Evolutionary conservation across 1,140 invertebrate genomes (phyloP).

Genomic region (Aphaenogaster ashmeadi): DNA sequence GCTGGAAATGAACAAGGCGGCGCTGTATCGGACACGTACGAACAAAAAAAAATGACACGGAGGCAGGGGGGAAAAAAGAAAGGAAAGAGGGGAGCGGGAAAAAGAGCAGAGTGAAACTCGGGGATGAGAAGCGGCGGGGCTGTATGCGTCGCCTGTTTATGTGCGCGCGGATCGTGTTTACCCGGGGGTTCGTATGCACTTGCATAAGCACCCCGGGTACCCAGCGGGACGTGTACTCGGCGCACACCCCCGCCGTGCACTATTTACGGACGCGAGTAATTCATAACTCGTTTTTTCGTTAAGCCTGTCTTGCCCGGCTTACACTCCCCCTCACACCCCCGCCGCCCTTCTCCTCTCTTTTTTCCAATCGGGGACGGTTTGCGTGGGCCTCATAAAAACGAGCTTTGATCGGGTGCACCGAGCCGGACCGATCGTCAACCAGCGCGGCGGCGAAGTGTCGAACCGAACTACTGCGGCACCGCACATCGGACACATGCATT

Average conservation of each 20-base stretch:
- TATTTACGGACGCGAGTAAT: slow-evolving; percentile 59
- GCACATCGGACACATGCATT: not conserved
- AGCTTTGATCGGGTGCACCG: slow-evolving; percentile 64
- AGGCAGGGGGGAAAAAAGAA: not conserved
- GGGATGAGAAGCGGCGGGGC: slow-evolving; percentile 40
- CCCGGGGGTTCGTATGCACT: slow-evolving; percentile 47
- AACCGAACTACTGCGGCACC: slow-evolving; percentile 26
- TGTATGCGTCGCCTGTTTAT: slow-evolving; percentile 37
- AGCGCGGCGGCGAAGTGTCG: slow-evolving; percentile 49
- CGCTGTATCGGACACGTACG: slow-evolving; percentile 45
- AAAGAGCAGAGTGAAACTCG: slow-evolving; percentile 36
- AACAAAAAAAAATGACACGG: slow-evolving; percentile 47
- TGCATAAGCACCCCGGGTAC: slow-evolving; percentile 48
- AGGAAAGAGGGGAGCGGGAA: not conserved
- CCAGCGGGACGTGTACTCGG: not conserved
- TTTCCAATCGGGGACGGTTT: slow-evolving; percentile 32
- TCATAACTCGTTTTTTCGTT: slow-evolving; percentile 63
- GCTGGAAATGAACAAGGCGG: slow-evolving; percentile 61
- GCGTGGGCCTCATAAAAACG: slow-evolving; percentile 60
- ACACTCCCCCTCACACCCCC: too few species aligned
- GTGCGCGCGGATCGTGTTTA: slow-evolving; percentile 54
- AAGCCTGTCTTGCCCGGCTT: slow-evolving; percentile 29
- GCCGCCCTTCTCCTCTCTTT: not conserved
- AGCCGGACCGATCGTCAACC: slow-evolving; percentile 44
- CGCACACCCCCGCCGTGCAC: not conserved